Conservation (phyloP, 2,113 vertebrate genomes). For the Alaudala cheleensis region DNA sequence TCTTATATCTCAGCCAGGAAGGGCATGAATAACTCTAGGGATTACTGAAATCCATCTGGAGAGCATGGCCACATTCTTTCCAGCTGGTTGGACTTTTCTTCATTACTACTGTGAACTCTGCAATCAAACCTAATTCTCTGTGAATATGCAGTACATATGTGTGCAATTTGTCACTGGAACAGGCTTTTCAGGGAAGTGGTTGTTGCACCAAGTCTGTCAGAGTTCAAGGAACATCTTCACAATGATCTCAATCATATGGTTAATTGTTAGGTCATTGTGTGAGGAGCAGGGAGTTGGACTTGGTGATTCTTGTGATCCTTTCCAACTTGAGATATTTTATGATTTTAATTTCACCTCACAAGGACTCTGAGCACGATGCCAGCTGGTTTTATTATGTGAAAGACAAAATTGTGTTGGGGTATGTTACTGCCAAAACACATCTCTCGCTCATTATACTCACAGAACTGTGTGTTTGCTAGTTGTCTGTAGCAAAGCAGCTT, state of each 20-base stretch:
- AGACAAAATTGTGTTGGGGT: background rate
- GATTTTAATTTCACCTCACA: background rate
- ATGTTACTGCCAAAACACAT: slow-evolving; percentile 33
- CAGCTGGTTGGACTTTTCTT: background rate
- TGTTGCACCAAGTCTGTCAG: background rate
- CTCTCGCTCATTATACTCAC: background rate
- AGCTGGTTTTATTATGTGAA: slow-evolving; percentile 20
- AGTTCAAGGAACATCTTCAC: background rate
- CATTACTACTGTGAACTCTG: background rate
- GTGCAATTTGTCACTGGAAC: background rate
- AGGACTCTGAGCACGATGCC: background rate
- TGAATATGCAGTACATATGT: background rate
- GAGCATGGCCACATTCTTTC: background rate
- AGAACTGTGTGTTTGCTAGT: background rate
- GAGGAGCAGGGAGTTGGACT: background rate
- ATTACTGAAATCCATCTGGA: background rate
- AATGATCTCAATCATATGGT: background rate
- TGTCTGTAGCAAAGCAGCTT: background rate
- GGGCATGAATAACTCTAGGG: background rate
- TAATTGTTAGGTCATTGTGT: background rate
- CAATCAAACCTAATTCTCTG: background rate
- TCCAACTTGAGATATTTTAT: background rate
- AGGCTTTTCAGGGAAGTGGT: background rate
- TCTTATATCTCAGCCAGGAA: background rate
- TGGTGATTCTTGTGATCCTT: background rate